These are phyloP conservation scores for Triops cancriformis DNA, from an alignment of 1,140 invertebrate genomes.

Conservation along the genomic window DNA sequence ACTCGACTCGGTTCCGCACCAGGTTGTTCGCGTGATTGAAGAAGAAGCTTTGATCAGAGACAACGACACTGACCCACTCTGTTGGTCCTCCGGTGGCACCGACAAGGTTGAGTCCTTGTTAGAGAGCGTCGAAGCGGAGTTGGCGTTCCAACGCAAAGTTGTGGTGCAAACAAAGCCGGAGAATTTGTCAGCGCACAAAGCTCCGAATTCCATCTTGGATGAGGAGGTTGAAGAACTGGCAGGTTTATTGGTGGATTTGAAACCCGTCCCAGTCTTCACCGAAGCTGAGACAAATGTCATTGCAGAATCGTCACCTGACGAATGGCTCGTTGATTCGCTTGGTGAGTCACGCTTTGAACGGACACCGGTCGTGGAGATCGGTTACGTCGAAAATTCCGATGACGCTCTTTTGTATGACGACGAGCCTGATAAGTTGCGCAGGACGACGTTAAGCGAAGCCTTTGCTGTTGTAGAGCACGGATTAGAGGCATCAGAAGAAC, in stretches of 20 bases:
- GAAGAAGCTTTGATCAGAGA: not conserved
- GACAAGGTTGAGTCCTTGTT: not conserved
- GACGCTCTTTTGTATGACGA: not conserved
- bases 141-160: not conserved
- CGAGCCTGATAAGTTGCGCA: not conserved
- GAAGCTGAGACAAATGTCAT: not conserved
- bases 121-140: not conserved
- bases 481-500: not conserved
- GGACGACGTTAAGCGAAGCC: not conserved
- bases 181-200: not conserved
- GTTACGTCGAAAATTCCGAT: not conserved
- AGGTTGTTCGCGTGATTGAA: not conserved
- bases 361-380: not conserved
- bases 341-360: not conserved
- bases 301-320: not conserved
- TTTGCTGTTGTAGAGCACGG: not conserved
- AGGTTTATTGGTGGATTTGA: not conserved
- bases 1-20: not conserved
- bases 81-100: not conserved
- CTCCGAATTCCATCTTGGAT: not conserved
- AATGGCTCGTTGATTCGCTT: not conserved
- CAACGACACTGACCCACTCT: constrained; percentile 4
- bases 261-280: not conserved
- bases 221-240: not conserved
- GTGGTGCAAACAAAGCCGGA: not conserved